Evolutionary conservation across 1,140 invertebrate species (phyloP), one percentile per base, ranked within the genome.

Genomic region (Platyscapa corneri): DNA sequence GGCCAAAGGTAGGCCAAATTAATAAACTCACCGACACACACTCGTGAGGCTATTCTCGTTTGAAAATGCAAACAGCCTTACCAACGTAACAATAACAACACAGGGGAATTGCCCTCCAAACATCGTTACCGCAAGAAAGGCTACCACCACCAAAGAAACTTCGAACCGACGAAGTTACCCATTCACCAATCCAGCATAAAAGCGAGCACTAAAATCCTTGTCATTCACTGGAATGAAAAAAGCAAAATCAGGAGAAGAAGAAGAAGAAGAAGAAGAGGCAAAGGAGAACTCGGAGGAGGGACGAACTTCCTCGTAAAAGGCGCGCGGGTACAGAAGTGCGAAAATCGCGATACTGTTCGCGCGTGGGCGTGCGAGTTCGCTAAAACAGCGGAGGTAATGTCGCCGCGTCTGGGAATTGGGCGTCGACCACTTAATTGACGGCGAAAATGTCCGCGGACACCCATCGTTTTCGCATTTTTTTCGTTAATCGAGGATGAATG

Each of bases 371-470:
- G 83, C 65, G 53, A 84, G 10, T 39, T 30, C 14, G 46, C 39
- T 23, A 74, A 53, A 74, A 37, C 23, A n/a, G n/a, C 32, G 70
- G 14, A 0, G 32, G 6, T 6, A 34, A 37, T 32, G 3, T 32
- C 60, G 42, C 39, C 60, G 42, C 39, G 20, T 42, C 53, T 67
- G 65, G 70, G 78, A 82, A 76, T 42, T 1, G 53, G 23, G 72
- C 20, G 67, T 85, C 75, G 81, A 85, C 84, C 79, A 79, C 82
- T 85, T 85, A 85, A 85, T 77, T 82, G 56, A 49, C 30, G 5
- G 23, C 27, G 14, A 30, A 72, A 37, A 53, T 70, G 42, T 56
- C 56, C 56, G 77, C 56, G 60, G 56, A 18, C 56, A 70, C 53
- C 79, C 27, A n/a, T 34, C 72, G 27, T 53, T 53, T 46, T n/a